Conservation (phyloP, 2,888 invertebrate genomes). For the Parnassius orleans region DNA sequence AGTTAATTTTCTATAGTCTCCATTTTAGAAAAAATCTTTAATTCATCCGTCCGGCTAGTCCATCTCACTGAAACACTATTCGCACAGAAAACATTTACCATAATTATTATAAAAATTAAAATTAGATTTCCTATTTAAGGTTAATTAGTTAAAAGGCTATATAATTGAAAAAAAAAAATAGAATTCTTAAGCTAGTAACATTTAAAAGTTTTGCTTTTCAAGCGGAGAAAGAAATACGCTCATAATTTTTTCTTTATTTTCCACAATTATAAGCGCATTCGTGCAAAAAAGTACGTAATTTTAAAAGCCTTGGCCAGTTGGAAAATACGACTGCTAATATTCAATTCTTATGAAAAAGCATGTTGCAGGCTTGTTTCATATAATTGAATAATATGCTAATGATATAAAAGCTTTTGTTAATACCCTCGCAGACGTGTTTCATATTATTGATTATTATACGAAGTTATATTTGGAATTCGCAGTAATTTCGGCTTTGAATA, state of each 20-base stretch:
- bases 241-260: slow-evolving; percentile 35
- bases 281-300: slow-evolving; percentile 39
- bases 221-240: slow-evolving; percentile 38
- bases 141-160: too few relatives aligned
- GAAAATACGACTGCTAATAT: slow-evolving; percentile 15
- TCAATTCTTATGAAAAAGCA: slow-evolving; percentile 15
- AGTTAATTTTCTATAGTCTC: too few relatives aligned
- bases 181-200: slow-evolving; percentile 32
- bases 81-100: too few relatives aligned
- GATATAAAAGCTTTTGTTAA: slow-evolving; percentile 10
- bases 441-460: not conserved
- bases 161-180: slow-evolving; percentile 37
- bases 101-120: too few relatives aligned
- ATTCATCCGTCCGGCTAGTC: too few relatives aligned
- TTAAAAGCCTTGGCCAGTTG: slow-evolving; percentile 35
- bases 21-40: too few relatives aligned
- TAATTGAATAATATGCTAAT: slow-evolving; percentile 22
- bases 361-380: slow-evolving; percentile 9
- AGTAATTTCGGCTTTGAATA: too few relatives aligned
- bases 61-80: too few relatives aligned
- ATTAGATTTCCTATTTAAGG: too few relatives aligned
- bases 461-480: too few relatives aligned
- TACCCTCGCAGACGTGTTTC: not conserved
- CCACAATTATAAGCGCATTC: slow-evolving; percentile 40
- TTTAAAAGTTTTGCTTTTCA: slow-evolving; percentile 19